phyloP scores from a whole-genome alignment of 2,113 vertebrate genomes.

The Prietella phreatophila region DNA sequence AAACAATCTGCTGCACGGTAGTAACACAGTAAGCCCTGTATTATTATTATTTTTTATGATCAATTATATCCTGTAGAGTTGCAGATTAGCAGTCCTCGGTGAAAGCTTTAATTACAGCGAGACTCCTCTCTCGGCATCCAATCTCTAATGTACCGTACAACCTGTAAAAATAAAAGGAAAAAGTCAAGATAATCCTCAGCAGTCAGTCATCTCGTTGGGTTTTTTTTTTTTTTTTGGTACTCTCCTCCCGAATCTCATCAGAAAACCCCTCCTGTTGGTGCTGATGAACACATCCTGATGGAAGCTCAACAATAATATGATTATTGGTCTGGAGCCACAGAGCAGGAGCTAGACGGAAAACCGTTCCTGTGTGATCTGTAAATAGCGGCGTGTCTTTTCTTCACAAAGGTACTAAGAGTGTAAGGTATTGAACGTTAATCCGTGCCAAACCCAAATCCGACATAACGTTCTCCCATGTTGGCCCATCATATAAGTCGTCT shows the following conservation, averaged over 20 bases:
- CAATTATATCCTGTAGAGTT: conserved; percentile 14
- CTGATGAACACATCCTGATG: conserved; percentile 70
- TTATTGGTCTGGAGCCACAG: conserved; percentile 65
- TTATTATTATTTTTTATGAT: background rate
- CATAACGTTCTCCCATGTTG: background rate
- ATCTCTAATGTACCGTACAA: conserved; percentile 36
- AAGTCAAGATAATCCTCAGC: conserved; percentile 42
- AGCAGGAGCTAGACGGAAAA: conserved; percentile 62
- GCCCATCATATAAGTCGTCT: background rate
- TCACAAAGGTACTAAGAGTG: background rate
- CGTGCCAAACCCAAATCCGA: background rate
- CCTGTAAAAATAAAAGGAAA: conserved; percentile 41
- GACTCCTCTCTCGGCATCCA: background rate
- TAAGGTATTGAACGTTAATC: background rate
- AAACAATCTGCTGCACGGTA: background rate
- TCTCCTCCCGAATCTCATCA: background rate
- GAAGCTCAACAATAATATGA: conserved; percentile 69
- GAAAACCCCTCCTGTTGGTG: conserved; percentile 49
- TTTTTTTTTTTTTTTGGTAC: background rate
- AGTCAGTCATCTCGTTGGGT: conserved; percentile 48
- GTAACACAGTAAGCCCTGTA: background rate
- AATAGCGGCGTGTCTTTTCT: background rate
- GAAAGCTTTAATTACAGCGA: conserved; percentile 42
- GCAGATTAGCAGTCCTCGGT: conserved; percentile 12
- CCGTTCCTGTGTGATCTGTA: conserved; percentile 39